Evolutionary conservation across 2,888 invertebrate species (phyloP).

Genomic region (Brenthis hecate): DNA sequence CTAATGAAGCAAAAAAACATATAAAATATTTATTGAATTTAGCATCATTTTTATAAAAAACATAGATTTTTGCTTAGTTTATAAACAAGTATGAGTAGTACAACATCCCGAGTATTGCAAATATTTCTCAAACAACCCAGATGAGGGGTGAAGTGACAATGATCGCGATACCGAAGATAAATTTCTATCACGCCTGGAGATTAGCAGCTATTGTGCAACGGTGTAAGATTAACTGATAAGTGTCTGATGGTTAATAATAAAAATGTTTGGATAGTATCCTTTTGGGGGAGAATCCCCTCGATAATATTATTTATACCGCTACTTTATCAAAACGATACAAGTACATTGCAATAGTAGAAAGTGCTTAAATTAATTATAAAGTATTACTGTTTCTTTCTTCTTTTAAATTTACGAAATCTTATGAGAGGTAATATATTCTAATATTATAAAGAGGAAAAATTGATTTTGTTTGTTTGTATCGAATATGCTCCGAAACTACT

Average conservation of each 20-base stretch:
- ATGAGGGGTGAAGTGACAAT: constrained; percentile 64
- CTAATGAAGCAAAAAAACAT: too few species aligned
- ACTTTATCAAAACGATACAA: constrained; percentile 45
- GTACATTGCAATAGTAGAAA: constrained; percentile 11
- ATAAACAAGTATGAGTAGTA: not conserved
- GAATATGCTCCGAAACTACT: too few species aligned
- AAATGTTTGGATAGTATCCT: constrained; percentile 63
- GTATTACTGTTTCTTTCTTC: not conserved
- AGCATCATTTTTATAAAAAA: not conserved
- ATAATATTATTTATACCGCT: constrained; percentile 60
- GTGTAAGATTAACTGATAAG: constrained; percentile 82
- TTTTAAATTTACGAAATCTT: not conserved
- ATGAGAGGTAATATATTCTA: not conserved
- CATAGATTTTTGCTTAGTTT: not conserved
- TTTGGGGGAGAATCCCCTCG: constrained; percentile 51
- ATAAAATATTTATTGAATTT: not conserved
- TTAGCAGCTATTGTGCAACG: constrained; percentile 73
- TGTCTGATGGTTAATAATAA: constrained; percentile 78
- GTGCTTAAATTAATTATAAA: constrained; percentile 16
- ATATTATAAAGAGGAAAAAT: too few species aligned
- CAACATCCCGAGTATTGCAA: constrained; percentile 52
- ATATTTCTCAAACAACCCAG: constrained; percentile 50
- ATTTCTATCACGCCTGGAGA: constrained; percentile 77
- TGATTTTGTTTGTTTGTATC: too few species aligned
- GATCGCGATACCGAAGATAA: constrained; percentile 69